Conservation (phyloP, 2,888 invertebrate species). For the Nephrotoma flavescens region DNA sequence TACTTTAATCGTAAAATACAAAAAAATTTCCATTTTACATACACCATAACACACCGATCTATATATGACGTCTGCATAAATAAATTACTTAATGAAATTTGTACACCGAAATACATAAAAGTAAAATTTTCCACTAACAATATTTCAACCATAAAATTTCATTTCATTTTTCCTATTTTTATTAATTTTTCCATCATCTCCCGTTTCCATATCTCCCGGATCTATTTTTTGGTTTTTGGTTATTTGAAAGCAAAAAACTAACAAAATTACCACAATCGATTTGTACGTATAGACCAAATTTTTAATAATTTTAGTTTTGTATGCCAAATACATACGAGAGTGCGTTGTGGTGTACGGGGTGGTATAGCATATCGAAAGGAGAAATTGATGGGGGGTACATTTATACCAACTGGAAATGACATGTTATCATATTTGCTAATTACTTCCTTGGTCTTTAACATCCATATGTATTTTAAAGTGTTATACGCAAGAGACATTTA, state of each 20-base stretch:
- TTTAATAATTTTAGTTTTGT: background rate
- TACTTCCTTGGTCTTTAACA: background rate
- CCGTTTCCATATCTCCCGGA: background rate
- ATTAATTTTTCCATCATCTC: background rate
- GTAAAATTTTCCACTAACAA: background rate
- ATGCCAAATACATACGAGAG: background rate
- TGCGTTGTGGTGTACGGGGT: background rate
- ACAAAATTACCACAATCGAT: background rate
- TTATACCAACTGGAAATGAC: background rate
- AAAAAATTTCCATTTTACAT: background rate
- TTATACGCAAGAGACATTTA: background rate
- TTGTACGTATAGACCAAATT: background rate
- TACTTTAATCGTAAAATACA: background rate
- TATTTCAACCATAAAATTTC: background rate
- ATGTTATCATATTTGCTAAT: constrained; percentile 2
- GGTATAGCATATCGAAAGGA: background rate
- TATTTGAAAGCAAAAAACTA: background rate
- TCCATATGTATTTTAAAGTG: background rate
- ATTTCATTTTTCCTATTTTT: background rate
- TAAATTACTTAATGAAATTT: background rate
- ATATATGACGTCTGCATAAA: background rate
- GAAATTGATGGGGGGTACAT: background rate
- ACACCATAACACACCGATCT: background rate
- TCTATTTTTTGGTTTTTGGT: background rate
- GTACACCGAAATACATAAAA: background rate